Conservation (phyloP, 2,888 invertebrate genomes). For the Erebia palarica region DNA sequence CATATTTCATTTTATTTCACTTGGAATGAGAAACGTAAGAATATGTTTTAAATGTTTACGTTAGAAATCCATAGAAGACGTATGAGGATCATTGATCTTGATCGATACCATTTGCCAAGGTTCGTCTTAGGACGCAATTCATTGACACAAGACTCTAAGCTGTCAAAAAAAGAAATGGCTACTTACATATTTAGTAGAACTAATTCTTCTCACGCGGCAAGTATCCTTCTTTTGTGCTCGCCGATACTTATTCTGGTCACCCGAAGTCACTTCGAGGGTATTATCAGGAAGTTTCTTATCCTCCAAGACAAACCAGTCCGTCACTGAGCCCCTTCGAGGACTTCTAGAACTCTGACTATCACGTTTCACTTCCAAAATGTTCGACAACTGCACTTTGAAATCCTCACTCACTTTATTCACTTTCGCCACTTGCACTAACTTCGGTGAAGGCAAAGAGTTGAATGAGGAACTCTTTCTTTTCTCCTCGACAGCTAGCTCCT, state of each 20-base stretch:
- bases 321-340: slow-evolving; percentile 69
- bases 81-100: neutral
- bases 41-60: too few species aligned
- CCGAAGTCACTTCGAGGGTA: slow-evolving; percentile 11
- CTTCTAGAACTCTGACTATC: slow-evolving; percentile 44
- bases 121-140: neutral
- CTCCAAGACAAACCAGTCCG: slow-evolving; percentile 76
- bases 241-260: slow-evolving; percentile 62
- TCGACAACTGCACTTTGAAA: slow-evolving; percentile 66
- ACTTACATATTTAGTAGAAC: slow-evolving; percentile 80
- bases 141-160: neutral
- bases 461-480: slow-evolving; percentile 71
- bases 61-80: neutral
- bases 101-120: neutral
- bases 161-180: neutral
- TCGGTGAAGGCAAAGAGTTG: slow-evolving; percentile 66
- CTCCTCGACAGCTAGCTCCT: slow-evolving; percentile 50
- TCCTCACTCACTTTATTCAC: slow-evolving; percentile 67
- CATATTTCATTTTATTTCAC: too few species aligned
- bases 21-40: too few species aligned
- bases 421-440: slow-evolving; percentile 67
- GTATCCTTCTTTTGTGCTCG: slow-evolving; percentile 67
- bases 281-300: slow-evolving; percentile 48
- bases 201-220: slow-evolving; percentile 70
- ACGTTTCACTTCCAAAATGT: slow-evolving; percentile 57